Percentiles rank a stretch among this genome's conserved stretches.
Conservation (phyloP, 2,797 vertebrate genomes). For the Xiphophorus birchmanni region DNA sequence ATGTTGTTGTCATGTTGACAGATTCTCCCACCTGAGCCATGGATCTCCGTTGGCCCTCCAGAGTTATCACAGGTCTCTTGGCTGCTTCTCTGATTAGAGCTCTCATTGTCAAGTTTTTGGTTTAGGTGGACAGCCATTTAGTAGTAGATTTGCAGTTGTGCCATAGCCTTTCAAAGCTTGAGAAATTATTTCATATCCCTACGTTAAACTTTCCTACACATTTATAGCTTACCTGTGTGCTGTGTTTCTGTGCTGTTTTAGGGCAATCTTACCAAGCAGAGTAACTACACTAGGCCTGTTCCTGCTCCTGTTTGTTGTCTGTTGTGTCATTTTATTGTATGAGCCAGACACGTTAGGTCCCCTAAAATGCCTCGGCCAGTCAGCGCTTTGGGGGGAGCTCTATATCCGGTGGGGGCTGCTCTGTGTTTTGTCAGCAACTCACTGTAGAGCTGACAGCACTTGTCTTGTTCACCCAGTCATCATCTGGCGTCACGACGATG, state of each 20-base stretch:
- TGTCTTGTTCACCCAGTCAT: constrained; percentile 56
- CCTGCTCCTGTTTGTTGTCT: not conserved
- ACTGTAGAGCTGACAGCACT: constrained; percentile 63
- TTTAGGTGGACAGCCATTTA: not conserved
- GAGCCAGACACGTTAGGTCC: constrained; percentile 34
- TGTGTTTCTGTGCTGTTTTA: not conserved
- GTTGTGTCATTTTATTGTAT: constrained; percentile 30
- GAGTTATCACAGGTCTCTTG: not conserved
- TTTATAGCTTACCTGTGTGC: not conserved
- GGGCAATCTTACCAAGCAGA: not conserved
- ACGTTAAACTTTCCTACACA: not conserved
- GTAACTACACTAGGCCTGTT: not conserved
- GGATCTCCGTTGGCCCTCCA: not conserved
- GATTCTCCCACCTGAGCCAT: not conserved
- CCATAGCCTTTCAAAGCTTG: not conserved
- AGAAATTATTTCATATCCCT: not conserved
- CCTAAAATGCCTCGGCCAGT: constrained; percentile 35
- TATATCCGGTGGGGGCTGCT: constrained; percentile 51
- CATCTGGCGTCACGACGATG: constrained; percentile 43
- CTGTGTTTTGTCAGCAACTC: constrained; percentile 72
- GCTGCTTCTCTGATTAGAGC: not conserved
- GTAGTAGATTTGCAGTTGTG: not conserved
- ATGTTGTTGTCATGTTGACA: not conserved
- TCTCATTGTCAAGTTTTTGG: not conserved
- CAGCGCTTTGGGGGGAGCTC: constrained; percentile 27